These are phyloP conservation scores for Mormyrus hasselquistii DNA, from an alignment of 2,797 vertebrate species.

Conservation along the genomic window DNA sequence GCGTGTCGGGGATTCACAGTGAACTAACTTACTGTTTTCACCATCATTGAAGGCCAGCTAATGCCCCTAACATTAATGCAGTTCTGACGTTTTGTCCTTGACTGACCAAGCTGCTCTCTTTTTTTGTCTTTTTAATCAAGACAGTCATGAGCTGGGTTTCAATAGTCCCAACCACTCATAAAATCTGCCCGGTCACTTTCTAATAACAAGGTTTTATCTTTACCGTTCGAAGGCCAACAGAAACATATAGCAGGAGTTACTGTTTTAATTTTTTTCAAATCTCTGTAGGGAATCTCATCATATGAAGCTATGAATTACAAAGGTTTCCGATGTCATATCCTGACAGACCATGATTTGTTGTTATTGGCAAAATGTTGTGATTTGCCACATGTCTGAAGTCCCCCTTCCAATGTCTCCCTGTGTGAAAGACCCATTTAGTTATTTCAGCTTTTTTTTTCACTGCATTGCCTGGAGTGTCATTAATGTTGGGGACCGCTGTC, in stretches of 20 bases:
- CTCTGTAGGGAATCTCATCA: neutral
- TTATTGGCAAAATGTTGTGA: neutral
- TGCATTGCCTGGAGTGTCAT: neutral
- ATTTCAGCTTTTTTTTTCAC: neutral
- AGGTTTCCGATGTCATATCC: neutral
- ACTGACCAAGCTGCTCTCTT: neutral
- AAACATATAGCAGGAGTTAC: constrained; percentile 8
- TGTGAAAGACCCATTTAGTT: neutral
- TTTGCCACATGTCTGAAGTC: neutral
- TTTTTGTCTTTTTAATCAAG: neutral
- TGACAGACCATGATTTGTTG: neutral
- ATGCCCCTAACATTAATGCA: neutral
- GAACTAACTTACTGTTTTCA: neutral
- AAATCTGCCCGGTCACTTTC: neutral
- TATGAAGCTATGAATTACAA: constrained; percentile 1
- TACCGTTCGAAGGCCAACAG: neutral
- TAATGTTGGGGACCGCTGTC: neutral
- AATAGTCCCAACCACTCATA: neutral
- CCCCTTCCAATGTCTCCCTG: neutral
- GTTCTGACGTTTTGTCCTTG: neutral
- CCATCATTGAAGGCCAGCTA: neutral
- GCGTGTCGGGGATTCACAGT: neutral
- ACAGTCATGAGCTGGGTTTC: neutral
- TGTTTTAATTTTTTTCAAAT: neutral
- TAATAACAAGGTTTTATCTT: neutral